Percentiles rank a stretch among this genome's conserved stretches.
phyloP scores from a whole-genome alignment of 2,113 vertebrate genomes.

The Cynopterus brachyotis region DNA sequence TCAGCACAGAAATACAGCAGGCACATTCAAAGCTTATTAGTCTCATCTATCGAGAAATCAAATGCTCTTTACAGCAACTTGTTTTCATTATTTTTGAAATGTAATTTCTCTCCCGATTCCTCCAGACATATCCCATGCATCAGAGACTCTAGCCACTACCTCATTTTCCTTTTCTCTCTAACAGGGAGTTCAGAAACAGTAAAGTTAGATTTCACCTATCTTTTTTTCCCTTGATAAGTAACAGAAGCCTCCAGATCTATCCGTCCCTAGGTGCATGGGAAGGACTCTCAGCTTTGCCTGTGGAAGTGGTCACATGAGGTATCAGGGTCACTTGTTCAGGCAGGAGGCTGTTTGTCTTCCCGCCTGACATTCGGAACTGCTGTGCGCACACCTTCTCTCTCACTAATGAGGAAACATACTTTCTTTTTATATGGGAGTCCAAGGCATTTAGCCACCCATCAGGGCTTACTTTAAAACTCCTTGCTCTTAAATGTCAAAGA shows the following conservation, averaged over 20 bases:
- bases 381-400: neutral
- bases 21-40: neutral
- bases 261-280: neutral
- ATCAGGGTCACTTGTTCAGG: neutral
- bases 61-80: neutral
- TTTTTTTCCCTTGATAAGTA: neutral
- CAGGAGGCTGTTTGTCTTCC: slow-evolving; percentile 32
- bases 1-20: neutral
- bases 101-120: neutral
- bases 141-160: neutral
- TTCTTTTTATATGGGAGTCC: slow-evolving; percentile 54
- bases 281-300: neutral
- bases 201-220: neutral
- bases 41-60: neutral
- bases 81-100: slow-evolving; percentile 16
- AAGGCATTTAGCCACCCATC: slow-evolving; percentile 53
- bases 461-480: slow-evolving; percentile 69
- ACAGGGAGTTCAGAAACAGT: neutral
- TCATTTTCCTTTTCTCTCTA: neutral
- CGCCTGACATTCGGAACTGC: slow-evolving; percentile 56
- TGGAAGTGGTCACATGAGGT: neutral
- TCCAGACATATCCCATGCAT: neutral
- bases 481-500: slow-evolving; percentile 72
- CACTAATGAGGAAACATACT: slow-evolving; percentile 27
- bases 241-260: neutral